phyloP scores from a whole-genome alignment of 2,113 vertebrate genomes.

The Tetrax tetrax region DNA sequence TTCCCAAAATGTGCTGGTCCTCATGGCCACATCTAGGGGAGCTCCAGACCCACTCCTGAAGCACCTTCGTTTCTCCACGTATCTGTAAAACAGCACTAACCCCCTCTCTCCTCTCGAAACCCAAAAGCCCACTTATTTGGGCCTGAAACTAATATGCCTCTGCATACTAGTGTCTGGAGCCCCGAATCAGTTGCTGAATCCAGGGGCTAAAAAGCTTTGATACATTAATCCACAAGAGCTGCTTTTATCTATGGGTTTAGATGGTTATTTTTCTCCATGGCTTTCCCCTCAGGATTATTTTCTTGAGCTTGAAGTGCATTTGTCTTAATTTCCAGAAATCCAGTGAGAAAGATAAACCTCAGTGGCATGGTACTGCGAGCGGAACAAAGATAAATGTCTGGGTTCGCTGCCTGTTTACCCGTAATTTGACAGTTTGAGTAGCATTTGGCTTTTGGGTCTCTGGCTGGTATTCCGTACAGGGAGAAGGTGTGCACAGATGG shows the following conservation, averaged over 20 bases:
- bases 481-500: background rate
- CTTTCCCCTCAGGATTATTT: slow-evolving; percentile 66
- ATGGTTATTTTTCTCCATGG: slow-evolving; percentile 42
- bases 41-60: background rate
- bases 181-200: slow-evolving; percentile 36
- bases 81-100: background rate
- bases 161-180: background rate
- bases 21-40: background rate
- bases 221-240: slow-evolving; percentile 33
- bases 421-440: background rate
- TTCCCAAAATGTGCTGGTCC: background rate
- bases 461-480: background rate
- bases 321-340: slow-evolving; percentile 68
- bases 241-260: slow-evolving; percentile 54
- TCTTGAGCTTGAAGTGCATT: slow-evolving; percentile 51
- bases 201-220: slow-evolving; percentile 35
- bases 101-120: background rate
- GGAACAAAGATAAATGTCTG: background rate
- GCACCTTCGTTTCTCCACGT: fast-evolving
- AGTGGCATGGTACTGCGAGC: background rate
- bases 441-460: background rate
- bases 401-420: slow-evolving; percentile 4
- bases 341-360: slow-evolving; percentile 26
- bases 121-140: background rate
- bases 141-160: background rate